Conservation (phyloP, 2,797 vertebrate species). For the Acanthurus tractus region DNA sequence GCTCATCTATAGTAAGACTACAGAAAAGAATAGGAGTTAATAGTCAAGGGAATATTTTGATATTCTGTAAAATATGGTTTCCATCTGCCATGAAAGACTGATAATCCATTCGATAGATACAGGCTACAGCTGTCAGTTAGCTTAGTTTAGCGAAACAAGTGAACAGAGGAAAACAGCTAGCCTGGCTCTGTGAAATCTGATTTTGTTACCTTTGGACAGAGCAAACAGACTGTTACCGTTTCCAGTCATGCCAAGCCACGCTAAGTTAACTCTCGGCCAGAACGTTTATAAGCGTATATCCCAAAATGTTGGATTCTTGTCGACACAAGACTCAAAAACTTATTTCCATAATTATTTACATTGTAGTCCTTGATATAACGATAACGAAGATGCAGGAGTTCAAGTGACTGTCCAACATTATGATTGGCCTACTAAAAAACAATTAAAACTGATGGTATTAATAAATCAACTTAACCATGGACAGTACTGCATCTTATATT, state of each 20-base stretch:
- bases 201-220: not conserved
- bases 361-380: not conserved
- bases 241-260: constrained; percentile 4
- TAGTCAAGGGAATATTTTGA: not conserved
- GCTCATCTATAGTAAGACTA: not conserved
- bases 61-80: not conserved
- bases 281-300: not conserved
- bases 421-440: not conserved
- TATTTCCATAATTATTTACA: not conserved
- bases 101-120: not conserved
- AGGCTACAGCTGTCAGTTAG: too few species aligned
- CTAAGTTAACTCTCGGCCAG: not conserved
- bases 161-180: not conserved
- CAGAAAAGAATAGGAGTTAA: not conserved
- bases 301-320: not conserved
- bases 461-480: not conserved
- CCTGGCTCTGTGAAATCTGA: not conserved
- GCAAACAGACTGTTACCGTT: not conserved
- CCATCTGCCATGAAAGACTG: not conserved
- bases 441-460: not conserved
- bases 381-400: not conserved
- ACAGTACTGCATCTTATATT: not conserved
- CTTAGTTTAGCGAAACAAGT: not conserved
- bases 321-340: not conserved
- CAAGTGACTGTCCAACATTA: not conserved